phyloP scores from a whole-genome alignment of 2,113 vertebrate genomes.

The Montifringilla adamsi region DNA sequence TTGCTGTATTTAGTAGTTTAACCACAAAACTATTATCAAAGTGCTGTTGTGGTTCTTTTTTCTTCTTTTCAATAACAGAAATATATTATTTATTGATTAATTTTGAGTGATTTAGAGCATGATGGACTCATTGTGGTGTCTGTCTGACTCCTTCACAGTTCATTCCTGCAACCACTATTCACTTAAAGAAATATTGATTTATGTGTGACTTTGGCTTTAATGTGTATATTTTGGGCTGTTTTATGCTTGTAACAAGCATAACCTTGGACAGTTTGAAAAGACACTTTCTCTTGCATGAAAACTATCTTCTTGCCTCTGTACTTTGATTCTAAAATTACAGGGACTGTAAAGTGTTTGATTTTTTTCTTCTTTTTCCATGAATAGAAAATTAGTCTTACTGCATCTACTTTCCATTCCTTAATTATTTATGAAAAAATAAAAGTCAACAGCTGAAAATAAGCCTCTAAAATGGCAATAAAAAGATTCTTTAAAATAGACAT shows the following conservation, averaged over 20 bases:
- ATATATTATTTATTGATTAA: neutral
- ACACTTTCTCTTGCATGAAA: neutral
- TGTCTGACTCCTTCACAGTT: neutral
- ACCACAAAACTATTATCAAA: neutral
- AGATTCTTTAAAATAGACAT: neutral
- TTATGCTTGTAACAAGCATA: neutral
- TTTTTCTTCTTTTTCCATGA: neutral
- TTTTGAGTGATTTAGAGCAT: neutral
- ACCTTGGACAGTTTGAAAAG: neutral
- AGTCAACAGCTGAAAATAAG: neutral
- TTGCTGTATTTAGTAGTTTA: neutral
- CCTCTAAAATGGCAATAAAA: neutral
- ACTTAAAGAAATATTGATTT: neutral
- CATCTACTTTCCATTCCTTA: neutral
- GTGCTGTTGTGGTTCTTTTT: neutral
- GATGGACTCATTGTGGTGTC: neutral
- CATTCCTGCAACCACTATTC: neutral
- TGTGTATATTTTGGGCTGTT: neutral
- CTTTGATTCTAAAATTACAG: neutral
- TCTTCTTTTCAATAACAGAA: neutral
- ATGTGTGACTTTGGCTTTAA: neutral
- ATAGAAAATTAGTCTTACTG: constrained; percentile 3
- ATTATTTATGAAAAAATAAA: constrained; percentile 36
- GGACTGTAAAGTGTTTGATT: neutral
- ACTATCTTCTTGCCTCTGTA: neutral